Evolutionary conservation across 2,888 invertebrate species (phyloP), one percentile per base, ranked within the genome.

Genomic region (Chirona hameri): DNA sequence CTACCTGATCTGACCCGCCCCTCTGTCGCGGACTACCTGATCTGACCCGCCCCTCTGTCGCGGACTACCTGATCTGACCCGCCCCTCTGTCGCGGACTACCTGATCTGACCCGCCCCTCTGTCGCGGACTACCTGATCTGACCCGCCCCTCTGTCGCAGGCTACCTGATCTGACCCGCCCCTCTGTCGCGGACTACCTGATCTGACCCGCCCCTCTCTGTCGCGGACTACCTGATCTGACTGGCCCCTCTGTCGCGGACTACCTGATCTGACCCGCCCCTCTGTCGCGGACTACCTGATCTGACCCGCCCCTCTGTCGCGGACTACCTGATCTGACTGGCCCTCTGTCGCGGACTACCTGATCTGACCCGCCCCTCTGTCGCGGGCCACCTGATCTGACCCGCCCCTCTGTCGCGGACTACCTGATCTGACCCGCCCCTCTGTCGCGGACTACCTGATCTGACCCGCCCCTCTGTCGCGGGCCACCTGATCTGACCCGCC

Each of bases 101-200:
- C n/a, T n/a, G n/a, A n/a, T 39, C 39, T 39, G 39, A 39, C 7
- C 39, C 39, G 39, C 39, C 39, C 39, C 39, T 39, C 39, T 39
- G 39, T 18, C 72, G 2, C 31, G 31, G 14, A 18, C 85, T n/a
- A n/a, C n/a, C n/a, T n/a, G n/a, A n/a, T 39, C 39, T 39, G 39
- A 39, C 7, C 39, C 39, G 39, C 39, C 39, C 39, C 39, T 39
- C 39, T 39, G 39, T 18, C 72, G 2, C 31, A 18, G 14, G 97
- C 27, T 98, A 99, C 90, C n/a, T n/a, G n/a, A n/a, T 39, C 39
- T 39, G 39, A 39, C 7, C 39, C 39, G 39, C 39, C 39, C 39
- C 39, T 39, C 39, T 39, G 39, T 18, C 72, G 2, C 31, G 31
- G 14, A 18, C 85, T n/a, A n/a, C n/a, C n/a, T n/a, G n/a, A n/a